Percentiles rank a stretch among this genome's conserved stretches.
phyloP scores from a whole-genome alignment of 2,888 invertebrate species.

The Tetrapedia diversipes region DNA sequence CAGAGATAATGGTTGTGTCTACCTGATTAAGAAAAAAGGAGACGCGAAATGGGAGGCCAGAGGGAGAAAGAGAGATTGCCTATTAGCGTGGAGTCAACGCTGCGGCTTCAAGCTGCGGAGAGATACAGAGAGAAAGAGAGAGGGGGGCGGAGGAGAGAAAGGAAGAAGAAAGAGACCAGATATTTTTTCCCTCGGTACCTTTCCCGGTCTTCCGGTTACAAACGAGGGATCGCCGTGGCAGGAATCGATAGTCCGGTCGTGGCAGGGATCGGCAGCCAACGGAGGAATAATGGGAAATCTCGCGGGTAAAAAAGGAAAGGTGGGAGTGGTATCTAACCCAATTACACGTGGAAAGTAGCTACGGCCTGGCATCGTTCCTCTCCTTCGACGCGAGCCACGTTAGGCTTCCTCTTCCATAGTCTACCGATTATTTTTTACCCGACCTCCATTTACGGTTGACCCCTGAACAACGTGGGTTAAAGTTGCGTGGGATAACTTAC shows the following conservation, averaged over 20 bases:
- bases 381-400: constrained; percentile 4
- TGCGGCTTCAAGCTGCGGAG: constrained; percentile 20
- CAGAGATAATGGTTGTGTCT: constrained; percentile 46
- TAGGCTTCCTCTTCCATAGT: constrained; percentile 6
- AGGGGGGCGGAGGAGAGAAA: no score
- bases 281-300: constrained; percentile 57
- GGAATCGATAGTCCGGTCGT: constrained; percentile 42
- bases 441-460: neutral
- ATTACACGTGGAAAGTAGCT: constrained; percentile 56
- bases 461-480: no score
- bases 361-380: constrained; percentile 41
- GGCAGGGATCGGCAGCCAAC: constrained; percentile 39
- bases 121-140: no score
- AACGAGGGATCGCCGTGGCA: constrained; percentile 54
- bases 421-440: constrained; percentile 16
- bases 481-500: no score
- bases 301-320: constrained; percentile 51
- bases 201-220: constrained; percentile 56
- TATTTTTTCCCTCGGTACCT: constrained; percentile 43
- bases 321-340: constrained; percentile 58
- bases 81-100: constrained; percentile 61
- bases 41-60: constrained; percentile 22
- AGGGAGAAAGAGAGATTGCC: constrained; percentile 53
- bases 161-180: constrained; percentile 36
- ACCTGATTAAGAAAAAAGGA: constrained; percentile 52